Conservation (phyloP, 1,140 invertebrate genomes). For the Belonocnema kinseyi region DNA sequence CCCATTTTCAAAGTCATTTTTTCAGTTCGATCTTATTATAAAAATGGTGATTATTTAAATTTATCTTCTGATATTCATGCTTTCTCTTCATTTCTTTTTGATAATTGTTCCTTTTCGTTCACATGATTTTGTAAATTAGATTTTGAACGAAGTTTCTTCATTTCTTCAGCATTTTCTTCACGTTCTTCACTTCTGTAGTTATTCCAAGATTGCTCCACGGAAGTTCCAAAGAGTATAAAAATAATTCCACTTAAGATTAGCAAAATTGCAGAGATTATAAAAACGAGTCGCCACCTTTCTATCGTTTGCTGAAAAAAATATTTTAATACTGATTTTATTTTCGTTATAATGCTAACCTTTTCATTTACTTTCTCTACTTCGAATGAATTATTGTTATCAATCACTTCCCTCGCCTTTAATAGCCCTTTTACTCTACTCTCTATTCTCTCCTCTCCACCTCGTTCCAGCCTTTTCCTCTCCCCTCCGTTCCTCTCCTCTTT, state of each 20-base stretch:
- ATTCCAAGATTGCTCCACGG: conserved; percentile 81
- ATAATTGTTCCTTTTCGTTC: not conserved
- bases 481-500: too few relatives aligned
- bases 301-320: conserved; percentile 79
- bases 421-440: too few relatives aligned
- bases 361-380: not conserved
- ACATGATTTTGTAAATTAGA: not conserved
- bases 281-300: conserved; percentile 81
- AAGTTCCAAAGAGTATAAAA: conserved; percentile 78
- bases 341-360: not conserved
- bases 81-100: not conserved
- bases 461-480: too few relatives aligned
- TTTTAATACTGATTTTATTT: not conserved
- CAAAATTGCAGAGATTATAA: conserved; percentile 77
- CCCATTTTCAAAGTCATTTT: too few relatives aligned
- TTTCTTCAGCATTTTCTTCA: conserved; percentile 45
- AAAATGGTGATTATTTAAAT: not conserved
- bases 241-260: conserved; percentile 75
- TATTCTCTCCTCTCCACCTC: too few relatives aligned
- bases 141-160: conserved; percentile 30
- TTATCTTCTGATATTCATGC: not conserved
- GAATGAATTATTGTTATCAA: too few relatives aligned
- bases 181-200: conserved; percentile 48
- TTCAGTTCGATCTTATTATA: too few relatives aligned
- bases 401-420: too few relatives aligned